These are phyloP conservation scores for Parotocinclus haroldoi DNA, from an alignment of 2,797 vertebrate genomes.

Conservation along the genomic window DNA sequence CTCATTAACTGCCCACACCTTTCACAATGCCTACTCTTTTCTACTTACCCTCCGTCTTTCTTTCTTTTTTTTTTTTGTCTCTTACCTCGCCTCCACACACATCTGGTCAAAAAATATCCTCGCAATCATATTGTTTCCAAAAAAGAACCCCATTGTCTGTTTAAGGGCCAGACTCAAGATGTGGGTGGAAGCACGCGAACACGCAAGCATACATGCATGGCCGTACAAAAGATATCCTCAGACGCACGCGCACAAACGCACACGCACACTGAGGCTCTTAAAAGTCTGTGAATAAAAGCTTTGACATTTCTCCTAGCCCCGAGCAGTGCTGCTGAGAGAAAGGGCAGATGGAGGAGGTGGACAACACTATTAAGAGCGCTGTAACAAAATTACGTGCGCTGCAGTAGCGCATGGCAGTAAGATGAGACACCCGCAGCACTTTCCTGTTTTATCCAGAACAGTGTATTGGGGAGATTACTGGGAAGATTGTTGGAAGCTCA, in stretches of 20 bases:
- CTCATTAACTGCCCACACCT: conserved; percentile 11
- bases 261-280: conserved; percentile 58
- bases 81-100: not conserved
- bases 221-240: conserved; percentile 14
- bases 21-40: conserved; percentile 12
- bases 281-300: conserved; percentile 73
- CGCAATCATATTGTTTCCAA: conserved; percentile 12
- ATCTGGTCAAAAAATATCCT: conserved; percentile 7
- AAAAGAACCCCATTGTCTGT: not conserved
- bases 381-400: conserved; percentile 38
- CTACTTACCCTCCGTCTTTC: not conserved
- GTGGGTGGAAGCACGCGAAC: conserved; percentile 16
- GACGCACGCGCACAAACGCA: not conserved
- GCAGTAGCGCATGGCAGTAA: conserved; percentile 25
- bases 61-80: too few species aligned
- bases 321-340: conserved; percentile 36
- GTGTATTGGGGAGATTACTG: not conserved
- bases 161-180: not conserved
- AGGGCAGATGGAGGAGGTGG: conserved; percentile 35
- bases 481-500: too few species aligned
- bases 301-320: conserved; percentile 68
- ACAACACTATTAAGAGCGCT: conserved; percentile 28
- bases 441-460: conserved; percentile 3
- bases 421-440: not conserved
- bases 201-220: not conserved